These are phyloP conservation scores for Aegotheles bennettii DNA, from an alignment of 2,113 vertebrate species.

Conservation along the genomic window DNA sequence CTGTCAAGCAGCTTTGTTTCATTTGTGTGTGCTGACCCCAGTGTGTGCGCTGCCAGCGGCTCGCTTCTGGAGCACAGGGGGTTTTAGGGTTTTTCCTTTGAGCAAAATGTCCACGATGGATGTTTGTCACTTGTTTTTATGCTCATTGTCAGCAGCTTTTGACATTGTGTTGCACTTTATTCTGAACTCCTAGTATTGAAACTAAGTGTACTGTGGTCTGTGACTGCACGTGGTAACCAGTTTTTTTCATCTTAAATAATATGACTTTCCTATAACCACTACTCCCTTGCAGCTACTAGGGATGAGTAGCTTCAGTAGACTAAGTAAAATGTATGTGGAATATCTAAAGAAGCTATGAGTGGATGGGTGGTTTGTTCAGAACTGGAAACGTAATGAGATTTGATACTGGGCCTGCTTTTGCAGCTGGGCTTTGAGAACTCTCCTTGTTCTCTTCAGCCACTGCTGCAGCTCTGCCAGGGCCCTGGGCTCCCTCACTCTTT, in stretches of 20 bases:
- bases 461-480: background rate
- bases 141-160: background rate
- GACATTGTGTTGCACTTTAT: background rate
- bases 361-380: background rate
- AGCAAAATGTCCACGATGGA: background rate
- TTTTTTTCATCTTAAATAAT: background rate
- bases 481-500: background rate
- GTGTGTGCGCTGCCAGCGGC: accelerated
- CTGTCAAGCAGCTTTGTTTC: background rate
- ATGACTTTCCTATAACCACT: background rate
- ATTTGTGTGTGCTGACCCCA: accelerated
- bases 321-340: background rate
- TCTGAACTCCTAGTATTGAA: background rate
- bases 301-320: background rate
- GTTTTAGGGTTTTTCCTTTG: background rate
- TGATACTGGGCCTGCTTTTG: background rate
- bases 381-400: background rate
- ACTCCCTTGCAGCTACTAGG: background rate
- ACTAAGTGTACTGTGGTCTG: background rate
- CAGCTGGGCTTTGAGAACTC: background rate
- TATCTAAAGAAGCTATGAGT: background rate
- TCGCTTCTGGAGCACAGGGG: background rate
- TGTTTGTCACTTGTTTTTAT: background rate
- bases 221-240: background rate
- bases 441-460: background rate